A percentile compares a stretch with the other conserved stretches of the same genome.
Evolutionary conservation across 92 coral and sea anemone species (phyloP).

Genomic region (Paramuricea clavata): DNA sequence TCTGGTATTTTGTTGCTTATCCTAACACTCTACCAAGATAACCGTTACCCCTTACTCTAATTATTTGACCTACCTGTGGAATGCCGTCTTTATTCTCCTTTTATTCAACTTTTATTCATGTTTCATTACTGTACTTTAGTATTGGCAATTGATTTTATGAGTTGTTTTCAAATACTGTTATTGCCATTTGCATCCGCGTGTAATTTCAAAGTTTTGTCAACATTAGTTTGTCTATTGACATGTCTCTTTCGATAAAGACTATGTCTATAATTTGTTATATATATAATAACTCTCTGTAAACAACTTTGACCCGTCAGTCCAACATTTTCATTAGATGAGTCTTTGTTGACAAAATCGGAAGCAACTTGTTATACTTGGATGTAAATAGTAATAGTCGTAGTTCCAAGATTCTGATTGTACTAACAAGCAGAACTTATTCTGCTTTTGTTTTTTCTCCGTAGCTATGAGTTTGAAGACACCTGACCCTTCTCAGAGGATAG

Average conservation of each 20-base stretch:
- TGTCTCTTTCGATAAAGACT: too few species aligned
- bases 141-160: too few species aligned
- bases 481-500: slow-evolving; percentile 76
- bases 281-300: too few species aligned
- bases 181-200: not conserved
- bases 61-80: not conserved
- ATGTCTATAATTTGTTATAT: too few species aligned
- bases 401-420: not conserved
- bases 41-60: not conserved
- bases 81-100: not conserved
- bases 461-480: slow-evolving; percentile 94
- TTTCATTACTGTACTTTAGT: not conserved
- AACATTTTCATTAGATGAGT: not conserved
- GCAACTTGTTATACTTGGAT: not conserved
- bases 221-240: not conserved
- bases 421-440: slow-evolving; percentile 35
- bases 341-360: not conserved
- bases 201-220: not conserved
- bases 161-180: not conserved
- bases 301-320: not conserved
- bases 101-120: too few species aligned
- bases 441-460: slow-evolving; percentile 66
- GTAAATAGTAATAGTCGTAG: not conserved
- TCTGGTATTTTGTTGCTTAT: slow-evolving; percentile 27
- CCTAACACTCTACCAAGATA: slow-evolving; percentile 38